phyloP scores from a whole-genome alignment of 2,113 vertebrate genomes.

The Siniperca chuatsi region DNA sequence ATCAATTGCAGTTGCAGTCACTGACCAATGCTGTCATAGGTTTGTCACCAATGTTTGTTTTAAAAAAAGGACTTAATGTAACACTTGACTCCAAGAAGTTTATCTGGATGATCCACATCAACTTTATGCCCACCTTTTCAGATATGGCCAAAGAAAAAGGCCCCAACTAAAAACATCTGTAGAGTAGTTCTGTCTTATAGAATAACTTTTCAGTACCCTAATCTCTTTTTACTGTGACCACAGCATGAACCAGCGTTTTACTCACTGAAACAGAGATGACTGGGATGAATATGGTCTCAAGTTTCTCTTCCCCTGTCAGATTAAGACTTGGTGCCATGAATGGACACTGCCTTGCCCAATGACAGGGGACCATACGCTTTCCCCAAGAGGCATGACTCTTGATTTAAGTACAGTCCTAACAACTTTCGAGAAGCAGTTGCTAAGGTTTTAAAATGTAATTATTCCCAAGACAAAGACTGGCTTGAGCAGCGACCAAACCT shows the following conservation, averaged over 20 bases:
- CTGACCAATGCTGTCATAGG: background rate
- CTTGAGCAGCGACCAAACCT: background rate
- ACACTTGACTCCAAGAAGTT: background rate
- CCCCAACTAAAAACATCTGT: background rate
- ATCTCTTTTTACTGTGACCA: conserved; percentile 57
- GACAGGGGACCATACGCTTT: conserved; percentile 51
- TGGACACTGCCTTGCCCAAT: conserved; percentile 78
- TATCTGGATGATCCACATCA: background rate
- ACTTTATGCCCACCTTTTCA: background rate
- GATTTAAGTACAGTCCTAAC: background rate
- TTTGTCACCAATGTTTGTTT: background rate
- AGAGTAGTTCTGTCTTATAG: background rate
- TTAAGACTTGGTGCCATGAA: conserved; percentile 76
- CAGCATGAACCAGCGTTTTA: conserved; percentile 79
- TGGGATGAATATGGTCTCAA: conserved; percentile 77
- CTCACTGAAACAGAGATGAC: conserved; percentile 74
- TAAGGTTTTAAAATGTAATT: background rate
- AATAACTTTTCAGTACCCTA: background rate
- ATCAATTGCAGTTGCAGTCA: background rate
- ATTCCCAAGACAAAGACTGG: background rate
- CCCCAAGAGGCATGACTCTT: background rate
- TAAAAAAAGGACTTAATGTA: background rate
- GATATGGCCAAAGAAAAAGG: background rate
- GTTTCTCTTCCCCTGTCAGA: conserved; percentile 74
- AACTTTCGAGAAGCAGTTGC: background rate